These are phyloP conservation scores for Germaria angustata DNA, from an alignment of 2,888 invertebrate genomes.

Conservation along the genomic window DNA sequence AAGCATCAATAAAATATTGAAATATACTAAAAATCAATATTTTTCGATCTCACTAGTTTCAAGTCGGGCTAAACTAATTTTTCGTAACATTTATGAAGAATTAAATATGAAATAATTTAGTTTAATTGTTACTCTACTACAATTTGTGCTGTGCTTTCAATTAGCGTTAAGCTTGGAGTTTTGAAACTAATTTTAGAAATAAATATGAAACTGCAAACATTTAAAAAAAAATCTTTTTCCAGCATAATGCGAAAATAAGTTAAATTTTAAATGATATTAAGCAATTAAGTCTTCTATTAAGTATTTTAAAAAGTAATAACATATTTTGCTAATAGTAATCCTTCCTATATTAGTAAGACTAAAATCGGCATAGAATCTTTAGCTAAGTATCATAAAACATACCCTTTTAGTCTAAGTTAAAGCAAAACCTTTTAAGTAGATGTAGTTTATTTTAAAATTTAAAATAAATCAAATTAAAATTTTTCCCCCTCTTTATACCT, in stretches of 20 bases:
- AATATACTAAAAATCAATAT: too few species aligned
- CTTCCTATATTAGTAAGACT: not conserved
- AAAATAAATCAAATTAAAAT: slow-evolving; percentile 12
- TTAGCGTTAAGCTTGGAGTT: too few species aligned
- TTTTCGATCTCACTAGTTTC: too few species aligned
- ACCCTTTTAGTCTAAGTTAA: not conserved
- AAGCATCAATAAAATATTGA: too few species aligned
- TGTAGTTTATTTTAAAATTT: not conserved
- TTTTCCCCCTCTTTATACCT: slow-evolving; percentile 2
- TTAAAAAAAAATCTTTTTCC: not conserved
- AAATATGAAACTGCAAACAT: slow-evolving; percentile 21
- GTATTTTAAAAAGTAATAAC: not conserved
- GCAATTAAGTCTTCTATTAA: not conserved
- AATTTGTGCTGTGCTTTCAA: too few species aligned
- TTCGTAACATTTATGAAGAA: too few species aligned
- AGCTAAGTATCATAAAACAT: not conserved
- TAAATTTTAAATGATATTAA: not conserved
- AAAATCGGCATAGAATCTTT: not conserved
- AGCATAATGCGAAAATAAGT: not conserved
- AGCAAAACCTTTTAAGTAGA: not conserved
- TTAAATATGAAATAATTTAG: too few species aligned
- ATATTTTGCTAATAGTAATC: too few species aligned
- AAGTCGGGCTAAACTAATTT: too few species aligned
- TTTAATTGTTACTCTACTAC: too few species aligned
- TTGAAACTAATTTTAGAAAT: too few species aligned